Evolutionary conservation across 2,797 vertebrate genomes (phyloP).

Genomic region (Lemur catta): DNA sequence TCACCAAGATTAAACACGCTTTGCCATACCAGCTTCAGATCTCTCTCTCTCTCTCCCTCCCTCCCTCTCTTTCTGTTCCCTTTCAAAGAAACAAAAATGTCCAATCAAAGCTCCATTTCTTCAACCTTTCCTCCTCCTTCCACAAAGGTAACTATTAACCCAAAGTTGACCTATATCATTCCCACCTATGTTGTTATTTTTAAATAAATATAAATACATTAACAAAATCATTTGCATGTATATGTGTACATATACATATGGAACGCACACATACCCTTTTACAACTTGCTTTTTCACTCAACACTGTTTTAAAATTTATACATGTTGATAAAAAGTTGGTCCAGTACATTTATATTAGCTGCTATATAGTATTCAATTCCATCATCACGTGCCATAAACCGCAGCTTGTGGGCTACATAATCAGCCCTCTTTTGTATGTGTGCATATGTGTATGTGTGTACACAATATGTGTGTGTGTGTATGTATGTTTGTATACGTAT

Average conservation of each 20-base stretch:
- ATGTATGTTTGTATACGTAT: not conserved
- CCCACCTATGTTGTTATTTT: not conserved
- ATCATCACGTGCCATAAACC: not conserved
- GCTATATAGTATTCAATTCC: not conserved
- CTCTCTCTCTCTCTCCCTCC: not conserved
- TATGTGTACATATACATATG: not conserved
- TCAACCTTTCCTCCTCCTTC: not conserved
- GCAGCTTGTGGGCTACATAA: not conserved
- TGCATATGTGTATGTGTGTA: not conserved
- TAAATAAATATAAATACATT: not conserved
- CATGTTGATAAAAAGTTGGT: not conserved
- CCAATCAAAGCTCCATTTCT: not conserved
- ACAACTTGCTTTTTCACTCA: constrained; percentile 44
- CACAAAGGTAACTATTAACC: not conserved
- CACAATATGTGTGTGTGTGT: not conserved
- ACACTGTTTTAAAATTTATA: constrained; percentile 19
- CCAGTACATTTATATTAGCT: not conserved
- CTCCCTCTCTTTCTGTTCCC: not conserved
- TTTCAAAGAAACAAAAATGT: constrained; percentile 54
- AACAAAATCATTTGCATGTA: not conserved
- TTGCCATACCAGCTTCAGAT: not conserved
- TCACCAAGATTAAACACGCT: constrained; percentile 23
- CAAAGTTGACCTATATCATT: not conserved
- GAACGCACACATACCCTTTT: not conserved
- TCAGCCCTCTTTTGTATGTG: not conserved